Evolutionary conservation across 2,888 invertebrate genomes (phyloP).

Genomic region (Tachina grossa): DNA sequence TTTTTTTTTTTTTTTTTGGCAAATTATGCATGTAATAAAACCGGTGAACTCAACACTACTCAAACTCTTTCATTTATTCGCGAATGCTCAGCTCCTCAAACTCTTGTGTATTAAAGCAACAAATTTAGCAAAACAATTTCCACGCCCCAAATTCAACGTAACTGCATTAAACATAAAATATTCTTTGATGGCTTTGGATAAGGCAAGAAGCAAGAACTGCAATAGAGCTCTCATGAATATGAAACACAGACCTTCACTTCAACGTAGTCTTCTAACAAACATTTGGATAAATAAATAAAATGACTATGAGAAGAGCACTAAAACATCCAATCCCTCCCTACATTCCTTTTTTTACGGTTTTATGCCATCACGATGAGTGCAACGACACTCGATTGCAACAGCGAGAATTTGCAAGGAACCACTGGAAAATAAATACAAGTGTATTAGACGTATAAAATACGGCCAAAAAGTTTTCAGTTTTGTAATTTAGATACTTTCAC

Average conservation of each 20-base stretch:
- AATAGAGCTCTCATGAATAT: constrained; percentile 67
- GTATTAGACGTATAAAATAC: constrained; percentile 50
- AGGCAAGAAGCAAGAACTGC: background rate
- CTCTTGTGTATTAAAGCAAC: background rate
- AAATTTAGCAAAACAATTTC: constrained; percentile 71
- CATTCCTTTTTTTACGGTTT: background rate
- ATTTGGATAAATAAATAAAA: constrained; percentile 77
- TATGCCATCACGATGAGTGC: constrained; percentile 79
- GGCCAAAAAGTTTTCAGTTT: constrained; percentile 55
- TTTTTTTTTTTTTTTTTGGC: constrained; percentile 60
- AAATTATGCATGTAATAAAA: constrained; percentile 82
- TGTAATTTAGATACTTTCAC: constrained; percentile 31
- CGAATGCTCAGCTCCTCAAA: background rate
- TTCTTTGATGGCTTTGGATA: constrained; percentile 62
- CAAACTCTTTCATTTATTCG: constrained; percentile 31
- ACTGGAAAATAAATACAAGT: constrained; percentile 4
- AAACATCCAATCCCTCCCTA: constrained; percentile 14
- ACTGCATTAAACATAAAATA: constrained; percentile 81
- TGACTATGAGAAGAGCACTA: constrained; percentile 54
- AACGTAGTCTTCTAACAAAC: constrained; percentile 40
- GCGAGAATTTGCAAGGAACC: constrained; percentile 18
- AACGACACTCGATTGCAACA: constrained; percentile 78
- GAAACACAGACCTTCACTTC: constrained; percentile 34
- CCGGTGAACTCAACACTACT: constrained; percentile 73
- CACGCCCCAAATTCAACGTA: constrained; percentile 76